phyloP scores from a whole-genome alignment of 2,797 vertebrate species.

The Danionella dracula region DNA sequence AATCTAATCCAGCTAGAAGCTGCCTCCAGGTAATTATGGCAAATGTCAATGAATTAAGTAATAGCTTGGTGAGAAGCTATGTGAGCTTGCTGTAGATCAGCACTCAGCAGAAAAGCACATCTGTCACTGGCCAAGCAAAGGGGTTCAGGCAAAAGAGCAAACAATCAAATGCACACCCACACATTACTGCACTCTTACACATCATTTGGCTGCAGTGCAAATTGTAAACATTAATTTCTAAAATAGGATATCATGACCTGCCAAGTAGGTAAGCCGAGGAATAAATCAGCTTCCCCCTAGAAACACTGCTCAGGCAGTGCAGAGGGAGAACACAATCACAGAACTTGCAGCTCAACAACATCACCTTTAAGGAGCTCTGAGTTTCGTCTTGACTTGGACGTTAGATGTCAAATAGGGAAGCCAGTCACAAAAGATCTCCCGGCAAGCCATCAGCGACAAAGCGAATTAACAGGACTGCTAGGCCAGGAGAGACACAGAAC shows the following conservation, averaged over 20 bases:
- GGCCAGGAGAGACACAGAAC: too few species aligned
- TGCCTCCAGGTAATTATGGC: slow-evolving; percentile 71
- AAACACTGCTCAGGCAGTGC: too few species aligned
- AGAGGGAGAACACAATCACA: too few species aligned
- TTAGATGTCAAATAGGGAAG: too few species aligned
- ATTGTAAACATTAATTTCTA: slow-evolving; percentile 27
- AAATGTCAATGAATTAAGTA: slow-evolving; percentile 80
- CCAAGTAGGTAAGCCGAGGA: too few species aligned
- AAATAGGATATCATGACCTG: slow-evolving; percentile 1
- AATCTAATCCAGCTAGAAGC: slow-evolving; percentile 73
- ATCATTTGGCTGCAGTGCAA: slow-evolving; percentile 53
- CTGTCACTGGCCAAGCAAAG: slow-evolving; percentile 59
- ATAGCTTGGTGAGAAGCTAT: slow-evolving; percentile 70
- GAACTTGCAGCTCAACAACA: too few species aligned
- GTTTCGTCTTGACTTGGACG: too few species aligned
- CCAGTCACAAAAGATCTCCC: too few species aligned
- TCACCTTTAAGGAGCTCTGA: too few species aligned
- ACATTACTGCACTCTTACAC: slow-evolving; percentile 44
- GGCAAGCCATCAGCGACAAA: too few species aligned
- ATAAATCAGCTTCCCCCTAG: too few species aligned
- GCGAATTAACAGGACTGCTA: too few species aligned
- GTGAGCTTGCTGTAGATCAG: slow-evolving; percentile 60
- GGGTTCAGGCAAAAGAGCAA: slow-evolving; percentile 30
- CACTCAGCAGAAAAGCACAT: slow-evolving; percentile 67
- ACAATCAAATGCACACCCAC: slow-evolving; percentile 8